Base-by-base conservation (phyloP, 1,140 invertebrate genomes). In the Scaptomyza graminum region DNA sequence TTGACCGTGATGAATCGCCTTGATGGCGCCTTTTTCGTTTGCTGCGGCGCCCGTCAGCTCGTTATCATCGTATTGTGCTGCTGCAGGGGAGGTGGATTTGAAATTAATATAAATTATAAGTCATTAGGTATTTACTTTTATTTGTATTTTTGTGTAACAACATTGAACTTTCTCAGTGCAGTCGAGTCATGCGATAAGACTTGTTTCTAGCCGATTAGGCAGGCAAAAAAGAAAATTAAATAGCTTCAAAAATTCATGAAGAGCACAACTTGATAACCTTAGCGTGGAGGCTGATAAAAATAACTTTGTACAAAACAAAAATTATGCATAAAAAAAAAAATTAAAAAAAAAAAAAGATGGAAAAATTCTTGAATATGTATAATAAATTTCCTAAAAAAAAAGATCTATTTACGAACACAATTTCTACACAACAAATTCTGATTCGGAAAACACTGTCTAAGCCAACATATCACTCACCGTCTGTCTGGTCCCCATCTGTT, bases 1-100 rank as follows among this genome's bases (percentile, higher is more conserved):
- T 55, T 95, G 95, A 12, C 95, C 95, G 76, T 96, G 95, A 76
- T 96, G 94, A 57, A 96, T 95, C 0, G 96, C 95, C 43, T 95
- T 94, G 13, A 94, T 93, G 70, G 88, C 84, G 49, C 77, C 85
- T 61, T 72, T 79, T 52, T 90, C 90, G 22, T 82, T 61, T 11
- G 18, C n/a, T 3, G 51, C 49, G 16, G 69, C 44, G 12, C 8
- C 56, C 22, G 69, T 50, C 5, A 67, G 7, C 0, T 80, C 84
- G 62, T 78, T 89, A 74, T 81, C 85, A 72, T 90, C 83, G 11
- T 91, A 85, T 51, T 70, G 85, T 2, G 79, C 61, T 2, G 71
- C 85, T 90, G 70, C 55, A 65, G 54, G 54, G 61, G 56, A 50
- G 57, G 44, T 39, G 8, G 57, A 78, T 59, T 60, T 51, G 16